A percentile compares a stretch with the other conserved stretches of the same genome.
Evolutionary conservation across 2,113 vertebrate species (phyloP).

Genomic region (Xiphophorus hellerii): DNA sequence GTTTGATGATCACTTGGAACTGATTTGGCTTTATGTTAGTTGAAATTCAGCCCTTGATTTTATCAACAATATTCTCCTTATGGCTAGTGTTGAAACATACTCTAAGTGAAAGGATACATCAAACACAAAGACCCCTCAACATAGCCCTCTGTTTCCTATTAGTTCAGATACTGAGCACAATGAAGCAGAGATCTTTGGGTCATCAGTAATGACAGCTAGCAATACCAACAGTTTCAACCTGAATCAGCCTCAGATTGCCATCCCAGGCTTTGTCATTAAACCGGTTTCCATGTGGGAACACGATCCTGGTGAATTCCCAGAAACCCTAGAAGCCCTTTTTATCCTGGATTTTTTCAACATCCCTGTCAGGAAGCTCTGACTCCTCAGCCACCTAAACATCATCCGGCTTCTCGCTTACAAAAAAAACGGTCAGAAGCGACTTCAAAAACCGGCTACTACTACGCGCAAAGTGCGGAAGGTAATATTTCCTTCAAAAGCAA

Average conservation of each 20-base stretch:
- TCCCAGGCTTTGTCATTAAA: constrained; percentile 43
- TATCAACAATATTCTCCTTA: not conserved
- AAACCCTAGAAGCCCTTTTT: constrained; percentile 60
- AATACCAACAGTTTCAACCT: constrained; percentile 42
- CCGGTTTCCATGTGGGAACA: constrained; percentile 44
- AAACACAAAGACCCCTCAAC: not conserved
- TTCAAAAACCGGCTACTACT: not conserved
- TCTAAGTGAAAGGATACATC: not conserved
- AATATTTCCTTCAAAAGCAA: not conserved
- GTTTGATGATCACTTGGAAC: constrained; percentile 28
- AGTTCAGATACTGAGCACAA: constrained; percentile 30
- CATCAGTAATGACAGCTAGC: constrained; percentile 34
- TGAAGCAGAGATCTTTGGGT: constrained; percentile 43
- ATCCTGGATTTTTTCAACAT: constrained; percentile 33
- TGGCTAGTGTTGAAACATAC: not conserved
- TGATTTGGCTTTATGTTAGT: not conserved
- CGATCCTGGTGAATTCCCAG: constrained; percentile 66
- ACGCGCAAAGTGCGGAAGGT: not conserved
- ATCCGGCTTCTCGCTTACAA: constrained; percentile 1
- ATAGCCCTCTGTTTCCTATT: constrained; percentile 27
- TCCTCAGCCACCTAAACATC: constrained; percentile 11
- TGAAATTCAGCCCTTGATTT: not conserved
- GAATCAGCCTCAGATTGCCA: constrained; percentile 22
- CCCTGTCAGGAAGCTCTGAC: constrained; percentile 28
- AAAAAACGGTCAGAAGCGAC: too few species aligned